Base-by-base conservation (phyloP, 2,888 invertebrate genomes). In the Cephus pulcher region DNA sequence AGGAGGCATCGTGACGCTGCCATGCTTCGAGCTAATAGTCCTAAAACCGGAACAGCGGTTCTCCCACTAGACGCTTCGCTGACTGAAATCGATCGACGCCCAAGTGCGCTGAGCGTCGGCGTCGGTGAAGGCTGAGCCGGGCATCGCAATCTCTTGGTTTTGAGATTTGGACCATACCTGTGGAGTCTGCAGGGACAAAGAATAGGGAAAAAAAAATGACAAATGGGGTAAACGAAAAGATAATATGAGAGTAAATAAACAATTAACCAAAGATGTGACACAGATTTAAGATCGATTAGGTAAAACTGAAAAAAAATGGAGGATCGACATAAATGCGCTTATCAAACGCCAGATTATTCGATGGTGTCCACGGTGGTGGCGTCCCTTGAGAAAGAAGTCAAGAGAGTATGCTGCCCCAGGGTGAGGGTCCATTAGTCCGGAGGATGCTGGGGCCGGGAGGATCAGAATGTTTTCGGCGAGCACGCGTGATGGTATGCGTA, bases 401-500 rank as follows among this genome's bases (percentile, higher is more conserved):
- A 56, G 9, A 56, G 56, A 23, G 6, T 56, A 6, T 56, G 56
- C 56, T 56, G 56, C 56, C 23, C 23, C 56, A 23, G 56, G 56
- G 56, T 56, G 23, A 56, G 56, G 56, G 56, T 56, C 56, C 56
- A 56, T 56, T 56, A 56, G 56, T 23, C 56, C 56, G 56, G 23
- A 23, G 56, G 23, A 56, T 15, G 56, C 56, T 23, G 56, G 4
- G 9, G 23, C 56, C 56, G 23, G 9, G 9, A 56, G 56, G 56
- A 56, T 56, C 56, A 56, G 56, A 56, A 56, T 33, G 71, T 71
- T 71, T 71, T 34, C 71, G 33, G 71, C 81, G 84, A 84, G 76
- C 83, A 82, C 83, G 85, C 89, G 87, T 88, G 88, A 89, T 86
- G 88, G 89, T 86, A 88, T 88, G 87, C 84, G 88, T 87, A 89